These are phyloP conservation scores for Fragum whitleyi DNA, from an alignment of 2,888 invertebrate species.

Conservation along the genomic window DNA sequence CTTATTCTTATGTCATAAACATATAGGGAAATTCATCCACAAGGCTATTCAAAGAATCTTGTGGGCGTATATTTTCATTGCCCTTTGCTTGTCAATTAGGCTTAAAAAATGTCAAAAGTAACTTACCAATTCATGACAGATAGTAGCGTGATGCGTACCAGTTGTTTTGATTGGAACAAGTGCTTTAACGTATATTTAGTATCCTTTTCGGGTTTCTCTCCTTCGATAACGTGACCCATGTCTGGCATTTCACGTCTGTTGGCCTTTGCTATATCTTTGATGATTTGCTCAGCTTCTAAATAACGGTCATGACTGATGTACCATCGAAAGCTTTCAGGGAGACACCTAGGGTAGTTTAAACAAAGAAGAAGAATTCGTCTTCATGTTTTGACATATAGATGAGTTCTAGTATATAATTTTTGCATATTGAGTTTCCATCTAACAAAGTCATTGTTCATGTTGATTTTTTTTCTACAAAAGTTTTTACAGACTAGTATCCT, in stretches of 20 bases:
- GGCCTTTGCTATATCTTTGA: slow-evolving; percentile 33
- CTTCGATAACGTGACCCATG: not conserved
- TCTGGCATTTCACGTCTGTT: slow-evolving; percentile 30
- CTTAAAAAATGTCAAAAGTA: too few relatives aligned
- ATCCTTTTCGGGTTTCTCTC: slow-evolving; percentile 15
- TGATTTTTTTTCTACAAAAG: too few relatives aligned
- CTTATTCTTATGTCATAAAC: too few relatives aligned
- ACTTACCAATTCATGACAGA: slow-evolving; percentile 39
- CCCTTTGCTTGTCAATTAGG: too few relatives aligned
- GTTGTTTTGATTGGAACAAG: slow-evolving; percentile 32
- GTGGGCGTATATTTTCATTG: too few relatives aligned
- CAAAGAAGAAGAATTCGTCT: not conserved
- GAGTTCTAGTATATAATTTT: too few relatives aligned
- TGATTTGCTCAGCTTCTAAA: slow-evolving; percentile 32
- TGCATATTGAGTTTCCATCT: too few relatives aligned
- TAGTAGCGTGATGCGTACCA: slow-evolving; percentile 36
- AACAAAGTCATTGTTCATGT: not conserved
- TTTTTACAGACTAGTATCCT: too few relatives aligned
- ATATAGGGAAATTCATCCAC: too few relatives aligned
- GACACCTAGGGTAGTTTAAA: not conserved
- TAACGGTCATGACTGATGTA: slow-evolving; percentile 43
- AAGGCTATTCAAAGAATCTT: too few relatives aligned
- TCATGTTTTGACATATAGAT: too few relatives aligned
- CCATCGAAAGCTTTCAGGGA: slow-evolving; percentile 59
- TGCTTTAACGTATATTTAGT: slow-evolving; percentile 34